phyloP scores from a whole-genome alignment of 1,140 invertebrate genomes.

The Chironomus striatipennis region DNA sequence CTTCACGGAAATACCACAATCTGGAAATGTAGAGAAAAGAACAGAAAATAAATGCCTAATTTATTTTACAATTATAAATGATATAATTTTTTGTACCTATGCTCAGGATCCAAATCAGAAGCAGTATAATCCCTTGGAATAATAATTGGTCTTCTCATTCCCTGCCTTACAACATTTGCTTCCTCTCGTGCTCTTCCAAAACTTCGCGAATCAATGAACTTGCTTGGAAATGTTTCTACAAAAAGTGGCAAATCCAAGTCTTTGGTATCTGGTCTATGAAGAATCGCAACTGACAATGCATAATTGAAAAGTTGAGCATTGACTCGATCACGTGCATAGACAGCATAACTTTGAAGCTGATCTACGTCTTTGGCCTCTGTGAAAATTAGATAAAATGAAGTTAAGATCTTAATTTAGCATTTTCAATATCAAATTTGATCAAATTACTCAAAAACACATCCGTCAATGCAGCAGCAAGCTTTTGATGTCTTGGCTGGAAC shows the following conservation, averaged over 20 bases:
- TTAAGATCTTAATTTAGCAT: neutral
- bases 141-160: slow-evolving; percentile 53
- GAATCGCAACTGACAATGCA: slow-evolving; percentile 44
- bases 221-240: slow-evolving; percentile 45
- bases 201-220: slow-evolving; percentile 49
- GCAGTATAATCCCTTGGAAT: slow-evolving; percentile 67
- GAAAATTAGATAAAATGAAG: slow-evolving; percentile 40
- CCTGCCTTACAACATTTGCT: slow-evolving; percentile 41
- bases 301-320: slow-evolving; percentile 44
- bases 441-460: slow-evolving; percentile 45
- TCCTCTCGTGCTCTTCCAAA: slow-evolving; percentile 53
- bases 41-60: too few species aligned
- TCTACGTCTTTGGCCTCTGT: slow-evolving; percentile 51
- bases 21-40: slow-evolving; percentile 27
- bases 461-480: slow-evolving; percentile 42
- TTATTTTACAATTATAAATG: too few species aligned
- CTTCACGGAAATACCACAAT: slow-evolving; percentile 59
- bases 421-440: too few species aligned
- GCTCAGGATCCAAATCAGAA: slow-evolving; percentile 60
- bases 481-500: slow-evolving; percentile 47
- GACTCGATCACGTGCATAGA: slow-evolving; percentile 56
- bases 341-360: slow-evolving; percentile 53
- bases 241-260: slow-evolving; percentile 41
- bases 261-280: slow-evolving; percentile 46
- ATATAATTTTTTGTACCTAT: slow-evolving; percentile 43